These are phyloP conservation scores for Hydroisotoma schaefferi DNA, from an alignment of 2,888 invertebrate genomes.

Conservation along the genomic window DNA sequence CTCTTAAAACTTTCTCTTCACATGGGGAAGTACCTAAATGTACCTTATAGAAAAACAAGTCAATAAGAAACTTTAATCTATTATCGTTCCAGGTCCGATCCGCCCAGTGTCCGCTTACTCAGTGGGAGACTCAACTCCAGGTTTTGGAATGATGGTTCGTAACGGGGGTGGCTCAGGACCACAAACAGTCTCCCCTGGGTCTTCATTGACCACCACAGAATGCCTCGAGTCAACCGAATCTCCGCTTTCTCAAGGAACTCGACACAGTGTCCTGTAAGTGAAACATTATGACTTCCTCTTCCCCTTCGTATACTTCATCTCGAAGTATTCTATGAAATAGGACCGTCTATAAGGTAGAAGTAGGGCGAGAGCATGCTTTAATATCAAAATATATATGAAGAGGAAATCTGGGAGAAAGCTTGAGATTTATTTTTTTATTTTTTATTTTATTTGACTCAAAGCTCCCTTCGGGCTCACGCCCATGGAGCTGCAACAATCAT, in stretches of 20 bases:
- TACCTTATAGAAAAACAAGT: too few relatives aligned
- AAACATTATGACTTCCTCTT: background rate
- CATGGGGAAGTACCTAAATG: too few relatives aligned
- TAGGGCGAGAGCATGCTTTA: too few relatives aligned
- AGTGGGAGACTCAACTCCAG: constrained; percentile 39
- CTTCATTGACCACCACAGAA: constrained; percentile 46
- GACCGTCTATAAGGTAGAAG: background rate
- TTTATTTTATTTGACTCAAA: too few relatives aligned
- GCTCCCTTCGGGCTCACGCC: too few relatives aligned
- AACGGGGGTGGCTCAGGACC: constrained; percentile 32
- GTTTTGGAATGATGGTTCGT: constrained; percentile 36
- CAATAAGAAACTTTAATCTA: too few relatives aligned
- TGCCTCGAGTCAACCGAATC: constrained; percentile 47
- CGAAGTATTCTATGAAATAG: background rate
- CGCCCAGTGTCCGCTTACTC: constrained; percentile 45
- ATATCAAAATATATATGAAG: background rate
- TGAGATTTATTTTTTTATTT: too few relatives aligned
- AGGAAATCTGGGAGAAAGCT: background rate
- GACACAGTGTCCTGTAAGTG: constrained; percentile 46
- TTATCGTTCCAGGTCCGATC: constrained; percentile 41
- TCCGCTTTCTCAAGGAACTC: constrained; percentile 46
- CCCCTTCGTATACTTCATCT: background rate
- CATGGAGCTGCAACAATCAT: too few relatives aligned
- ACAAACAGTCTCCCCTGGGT: constrained; percentile 43
- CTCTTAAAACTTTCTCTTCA: too few relatives aligned